Conservation (phyloP, 2,888 invertebrate genomes). For the Panopea generosa region DNA sequence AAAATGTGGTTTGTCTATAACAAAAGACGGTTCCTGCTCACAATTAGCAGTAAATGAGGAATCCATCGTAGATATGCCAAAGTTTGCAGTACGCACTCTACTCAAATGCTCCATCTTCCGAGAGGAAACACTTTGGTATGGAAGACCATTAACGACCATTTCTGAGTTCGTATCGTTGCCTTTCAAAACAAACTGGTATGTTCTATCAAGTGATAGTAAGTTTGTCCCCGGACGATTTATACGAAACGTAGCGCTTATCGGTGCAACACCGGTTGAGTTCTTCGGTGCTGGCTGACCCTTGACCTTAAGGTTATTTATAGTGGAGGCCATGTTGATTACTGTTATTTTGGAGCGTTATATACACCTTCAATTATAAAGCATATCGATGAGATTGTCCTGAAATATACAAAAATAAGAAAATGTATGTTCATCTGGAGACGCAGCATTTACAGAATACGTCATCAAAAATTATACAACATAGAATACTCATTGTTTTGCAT, state of each 20-base stretch:
- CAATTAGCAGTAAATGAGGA: conserved; percentile 50
- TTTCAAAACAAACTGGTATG: conserved; percentile 64
- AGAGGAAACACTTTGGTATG: conserved; percentile 53
- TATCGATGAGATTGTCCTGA: too few relatives aligned
- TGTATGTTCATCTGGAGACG: too few relatives aligned
- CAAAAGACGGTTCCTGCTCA: conserved; percentile 34
- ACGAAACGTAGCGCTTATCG: conserved; percentile 43
- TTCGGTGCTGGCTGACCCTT: conserved; percentile 67
- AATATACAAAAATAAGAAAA: too few relatives aligned
- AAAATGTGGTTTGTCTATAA: conserved; percentile 68
- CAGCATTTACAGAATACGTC: too few relatives aligned
- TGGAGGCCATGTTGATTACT: conserved; percentile 27
- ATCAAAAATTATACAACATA: too few relatives aligned
- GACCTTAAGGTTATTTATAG: conserved; percentile 59
- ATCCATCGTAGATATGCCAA: conserved; percentile 72
- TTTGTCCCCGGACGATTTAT: conserved; percentile 46
- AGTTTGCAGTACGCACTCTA: conserved; percentile 65
- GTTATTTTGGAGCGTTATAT: too few relatives aligned
- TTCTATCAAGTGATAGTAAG: conserved; percentile 53
- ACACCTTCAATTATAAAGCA: too few relatives aligned
- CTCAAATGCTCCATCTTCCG: conserved; percentile 65
- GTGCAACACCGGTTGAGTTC: conserved; percentile 34
- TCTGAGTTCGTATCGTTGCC: conserved; percentile 34
- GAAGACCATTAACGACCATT: conserved; percentile 36
- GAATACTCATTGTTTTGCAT: too few relatives aligned